Evolutionary conservation across 2,113 vertebrate species (phyloP), one percentile per base, ranked within the genome.

Genomic region (Aspidoscelis tigris): DNA sequence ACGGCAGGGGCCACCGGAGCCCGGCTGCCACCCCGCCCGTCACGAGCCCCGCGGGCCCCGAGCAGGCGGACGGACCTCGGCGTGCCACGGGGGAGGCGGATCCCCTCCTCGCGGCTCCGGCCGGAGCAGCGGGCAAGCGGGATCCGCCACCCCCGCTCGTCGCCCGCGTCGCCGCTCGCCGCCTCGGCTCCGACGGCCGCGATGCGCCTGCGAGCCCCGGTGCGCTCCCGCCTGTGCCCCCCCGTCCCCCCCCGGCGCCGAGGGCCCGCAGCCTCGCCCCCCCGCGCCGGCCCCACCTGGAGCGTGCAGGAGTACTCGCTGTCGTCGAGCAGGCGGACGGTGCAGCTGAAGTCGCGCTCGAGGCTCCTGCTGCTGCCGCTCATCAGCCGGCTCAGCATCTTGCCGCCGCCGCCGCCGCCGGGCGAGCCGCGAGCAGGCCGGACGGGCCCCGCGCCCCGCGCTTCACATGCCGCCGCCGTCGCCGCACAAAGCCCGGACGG

Each of bases 331-430:
- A 99, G 97, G 90, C 98, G 95, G 90, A 99, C 98, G 79, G 98
- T 99, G 96, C 98, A 99, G 96, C 95, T 97, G 96, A 97, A 98
- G 94, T 98, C 98, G 92, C 98, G 96, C 86, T 99, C 98, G 90
- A 99, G 97, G 96, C 95, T 99, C 96, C 98, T 97, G 96, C 97
- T 97, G 96, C 98, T 99, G 95, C 98, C 97, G 95, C 98, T 99
- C 97, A 97, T 97, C 90, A 98, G 95, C 95, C 98, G 97, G 95
- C 98, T 98, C 96, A 99, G 97, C 98, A 99, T 99, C 97, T 98
- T 99, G 85, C 90, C 81, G 86, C 80, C 91, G 82, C 69, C 86
- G 89, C 88, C 80, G 92, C 86, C 88, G 83, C 91, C 85, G 55
- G 87, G 26, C 12, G n/a, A 68, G 64, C 84, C 78, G 65, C 79